These are phyloP conservation scores for Meandrusa payeni DNA, from an alignment of 2,888 invertebrate species.

Conservation along the genomic window DNA sequence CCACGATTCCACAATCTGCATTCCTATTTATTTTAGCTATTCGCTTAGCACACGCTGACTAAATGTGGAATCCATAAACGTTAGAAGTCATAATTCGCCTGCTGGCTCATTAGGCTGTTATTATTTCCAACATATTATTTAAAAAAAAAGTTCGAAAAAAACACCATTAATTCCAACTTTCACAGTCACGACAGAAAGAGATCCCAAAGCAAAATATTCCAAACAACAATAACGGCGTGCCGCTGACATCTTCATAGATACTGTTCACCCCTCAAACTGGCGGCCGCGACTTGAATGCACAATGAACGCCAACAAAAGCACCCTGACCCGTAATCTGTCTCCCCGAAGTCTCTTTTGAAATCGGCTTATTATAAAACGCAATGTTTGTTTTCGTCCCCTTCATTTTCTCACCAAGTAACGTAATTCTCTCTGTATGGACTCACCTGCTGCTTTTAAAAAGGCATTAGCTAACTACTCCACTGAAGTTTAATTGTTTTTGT, in stretches of 20 bases:
- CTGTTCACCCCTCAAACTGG: constrained; percentile 26
- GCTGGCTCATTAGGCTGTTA: too few species aligned
- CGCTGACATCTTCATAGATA: constrained; percentile 41
- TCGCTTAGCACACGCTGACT: too few species aligned
- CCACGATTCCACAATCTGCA: too few species aligned
- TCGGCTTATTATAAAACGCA: constrained; percentile 24
- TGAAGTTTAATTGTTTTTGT: too few species aligned
- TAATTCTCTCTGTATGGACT: constrained; percentile 6
- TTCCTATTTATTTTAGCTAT: too few species aligned
- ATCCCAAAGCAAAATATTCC: too few species aligned
- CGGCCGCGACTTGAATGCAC: constrained; percentile 27
- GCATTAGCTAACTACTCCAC: constrained; percentile 1
- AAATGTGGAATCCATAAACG: too few species aligned
- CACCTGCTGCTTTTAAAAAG: constrained; percentile 1
- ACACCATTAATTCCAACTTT: too few species aligned
- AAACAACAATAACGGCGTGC: constrained; percentile 30
- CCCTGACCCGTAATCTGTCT: constrained; percentile 21
- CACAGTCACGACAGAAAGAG: too few species aligned
- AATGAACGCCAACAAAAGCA: constrained; percentile 27
- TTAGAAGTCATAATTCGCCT: too few species aligned
- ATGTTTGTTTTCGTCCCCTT: constrained; percentile 19
- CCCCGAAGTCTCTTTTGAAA: constrained; percentile 23
- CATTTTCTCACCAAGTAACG: constrained; percentile 2
- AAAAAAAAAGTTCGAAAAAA: too few species aligned
- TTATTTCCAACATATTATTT: too few species aligned